Percentiles rank a stretch among this genome's conserved stretches.
These are phyloP conservation scores for Pissodes strobi DNA, from an alignment of 1,140 invertebrate species.

Conservation along the genomic window DNA sequence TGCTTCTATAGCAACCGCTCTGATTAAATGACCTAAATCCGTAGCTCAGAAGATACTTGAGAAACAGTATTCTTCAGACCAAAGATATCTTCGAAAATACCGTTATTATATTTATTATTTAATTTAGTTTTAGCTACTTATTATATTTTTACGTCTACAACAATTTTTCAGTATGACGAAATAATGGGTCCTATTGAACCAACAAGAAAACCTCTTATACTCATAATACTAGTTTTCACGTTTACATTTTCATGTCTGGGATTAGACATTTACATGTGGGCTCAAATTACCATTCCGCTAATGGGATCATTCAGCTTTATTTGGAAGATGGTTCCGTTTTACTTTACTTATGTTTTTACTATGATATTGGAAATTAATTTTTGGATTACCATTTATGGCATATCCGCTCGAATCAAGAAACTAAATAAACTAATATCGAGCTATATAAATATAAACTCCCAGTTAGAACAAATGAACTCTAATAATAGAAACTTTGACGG, in stretches of 20 bases:
- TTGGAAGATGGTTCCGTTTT: slow-evolving; percentile 20
- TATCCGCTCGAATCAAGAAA: background rate
- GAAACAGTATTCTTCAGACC: no score
- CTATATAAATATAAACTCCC: no score
- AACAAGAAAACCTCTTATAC: background rate
- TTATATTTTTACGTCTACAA: no score
- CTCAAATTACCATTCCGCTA: background rate
- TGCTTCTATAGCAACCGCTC: no score
- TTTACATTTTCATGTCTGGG: slow-evolving; percentile 19
- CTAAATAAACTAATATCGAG: no score
- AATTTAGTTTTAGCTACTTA: no score
- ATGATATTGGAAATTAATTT: slow-evolving; percentile 23
- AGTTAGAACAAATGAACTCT: no score
- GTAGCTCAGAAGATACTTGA: no score
- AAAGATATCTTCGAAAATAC: no score
- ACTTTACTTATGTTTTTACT: slow-evolving; percentile 17
- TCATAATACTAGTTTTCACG: background rate
- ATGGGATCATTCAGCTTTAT: background rate
- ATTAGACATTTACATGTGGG: slow-evolving; percentile 23
- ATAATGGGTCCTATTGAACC: background rate
- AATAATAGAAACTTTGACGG: no score
- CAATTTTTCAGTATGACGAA: slow-evolving; percentile 23
- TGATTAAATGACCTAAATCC: no score
- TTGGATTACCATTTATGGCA: slow-evolving; percentile 6
- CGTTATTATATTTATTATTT: no score